Evolutionary conservation across 1,140 invertebrate species (phyloP).

Genomic region (Drosophila pseudoananassae): DNA sequence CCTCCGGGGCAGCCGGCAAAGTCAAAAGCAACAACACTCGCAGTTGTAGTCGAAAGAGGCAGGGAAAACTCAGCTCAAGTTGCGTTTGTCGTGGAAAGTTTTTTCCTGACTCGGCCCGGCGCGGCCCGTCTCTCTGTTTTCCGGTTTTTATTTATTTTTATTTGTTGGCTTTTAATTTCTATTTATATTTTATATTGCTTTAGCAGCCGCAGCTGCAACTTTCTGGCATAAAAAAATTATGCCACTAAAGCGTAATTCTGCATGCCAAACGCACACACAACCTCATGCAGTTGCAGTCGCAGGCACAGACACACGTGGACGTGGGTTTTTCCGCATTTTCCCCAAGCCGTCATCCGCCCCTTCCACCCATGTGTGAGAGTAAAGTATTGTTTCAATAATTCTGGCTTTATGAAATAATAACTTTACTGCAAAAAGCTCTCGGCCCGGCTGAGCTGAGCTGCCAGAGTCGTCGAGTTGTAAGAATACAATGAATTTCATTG

Average conservation of each 20-base stretch:
- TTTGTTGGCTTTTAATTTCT: constrained; percentile 81
- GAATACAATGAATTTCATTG: constrained; percentile 78
- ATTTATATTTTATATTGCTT: constrained; percentile 79
- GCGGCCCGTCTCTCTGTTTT: constrained; percentile 15
- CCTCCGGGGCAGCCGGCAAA: constrained; percentile 30
- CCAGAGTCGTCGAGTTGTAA: constrained; percentile 67
- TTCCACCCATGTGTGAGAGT: constrained; percentile 60
- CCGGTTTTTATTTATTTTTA: constrained; percentile 64
- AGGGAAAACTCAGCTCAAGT: constrained; percentile 58
- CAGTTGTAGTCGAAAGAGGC: constrained; percentile 4
- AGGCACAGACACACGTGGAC: constrained; percentile 23
- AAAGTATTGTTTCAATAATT: constrained; percentile 83
- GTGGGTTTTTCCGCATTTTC: constrained; percentile 29
- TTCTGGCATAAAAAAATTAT: constrained; percentile 67
- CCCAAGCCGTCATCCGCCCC: constrained; percentile 15
- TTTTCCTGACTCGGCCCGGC: constrained; percentile 23
- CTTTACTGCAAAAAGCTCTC: constrained; percentile 72
- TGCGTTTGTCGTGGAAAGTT: constrained; percentile 61
- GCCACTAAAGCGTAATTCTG: constrained; percentile 79
- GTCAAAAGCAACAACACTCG: constrained; percentile 11
- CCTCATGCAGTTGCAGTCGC: too few relatives aligned
- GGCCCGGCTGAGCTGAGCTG: constrained; percentile 56
- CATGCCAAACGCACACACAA: constrained; percentile 53
- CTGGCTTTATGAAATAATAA: constrained; percentile 83
- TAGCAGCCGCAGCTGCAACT: constrained; percentile 70